phyloP scores from a whole-genome alignment of 2,888 invertebrate species.

The Stenchaetothrips biformis region DNA sequence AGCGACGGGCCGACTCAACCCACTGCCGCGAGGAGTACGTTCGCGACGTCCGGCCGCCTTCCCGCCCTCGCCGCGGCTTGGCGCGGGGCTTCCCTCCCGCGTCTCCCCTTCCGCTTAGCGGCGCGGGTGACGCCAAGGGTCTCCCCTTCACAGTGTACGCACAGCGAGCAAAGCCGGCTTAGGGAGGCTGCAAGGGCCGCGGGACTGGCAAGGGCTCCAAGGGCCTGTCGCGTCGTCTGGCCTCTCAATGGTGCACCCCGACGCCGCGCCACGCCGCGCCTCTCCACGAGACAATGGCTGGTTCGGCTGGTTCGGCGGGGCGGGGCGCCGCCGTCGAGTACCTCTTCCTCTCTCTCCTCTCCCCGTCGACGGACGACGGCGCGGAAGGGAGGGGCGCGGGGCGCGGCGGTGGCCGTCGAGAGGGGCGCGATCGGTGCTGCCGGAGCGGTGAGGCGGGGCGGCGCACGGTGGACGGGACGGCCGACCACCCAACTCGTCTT shows the following conservation, averaged over 20 bases:
- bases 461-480: background rate
- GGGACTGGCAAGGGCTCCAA: no score
- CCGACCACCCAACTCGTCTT: conserved; percentile 4
- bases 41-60: no score
- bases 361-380: background rate
- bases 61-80: background rate
- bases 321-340: background rate
- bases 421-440: background rate
- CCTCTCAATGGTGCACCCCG: background rate
- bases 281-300: conserved; percentile 13
- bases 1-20: no score
- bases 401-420: background rate
- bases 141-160: background rate
- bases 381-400: background rate
- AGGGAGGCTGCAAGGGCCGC: background rate
- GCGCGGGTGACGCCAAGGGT: background rate
- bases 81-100: background rate
- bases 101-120: background rate
- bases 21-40: no score
- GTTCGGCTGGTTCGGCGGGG: conserved; percentile 6
- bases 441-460: background rate
- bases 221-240: no score
- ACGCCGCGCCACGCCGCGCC: background rate
- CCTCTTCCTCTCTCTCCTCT: background rate
- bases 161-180: background rate